phyloP scores from a whole-genome alignment of 2,888 invertebrate species.

The Hypsopygia costalis region DNA sequence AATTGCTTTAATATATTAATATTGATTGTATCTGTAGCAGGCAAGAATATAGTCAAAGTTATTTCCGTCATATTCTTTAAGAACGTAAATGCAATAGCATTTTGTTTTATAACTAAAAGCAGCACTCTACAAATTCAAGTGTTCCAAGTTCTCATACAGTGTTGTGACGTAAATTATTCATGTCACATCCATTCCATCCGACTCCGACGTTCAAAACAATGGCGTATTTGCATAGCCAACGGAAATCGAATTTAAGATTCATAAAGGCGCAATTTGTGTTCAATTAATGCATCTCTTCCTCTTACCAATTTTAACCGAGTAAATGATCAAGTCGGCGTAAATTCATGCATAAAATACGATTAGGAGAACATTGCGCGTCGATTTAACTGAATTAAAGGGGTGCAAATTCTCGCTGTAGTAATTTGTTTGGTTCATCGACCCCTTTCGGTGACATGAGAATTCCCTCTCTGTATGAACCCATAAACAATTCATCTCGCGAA shows the following conservation, averaged over 20 bases:
- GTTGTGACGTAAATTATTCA: slow-evolving; percentile 40
- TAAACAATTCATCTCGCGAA: slow-evolving; percentile 58
- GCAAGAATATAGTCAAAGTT: too few relatives aligned
- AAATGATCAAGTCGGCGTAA: slow-evolving; percentile 43
- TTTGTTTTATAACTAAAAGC: not conserved
- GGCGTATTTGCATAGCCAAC: slow-evolving; percentile 37
- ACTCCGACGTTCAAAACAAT: slow-evolving; percentile 37
- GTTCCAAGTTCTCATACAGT: slow-evolving; percentile 11
- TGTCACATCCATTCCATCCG: slow-evolving; percentile 25
- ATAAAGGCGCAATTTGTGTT: slow-evolving; percentile 43
- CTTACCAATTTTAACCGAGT: slow-evolving; percentile 39
- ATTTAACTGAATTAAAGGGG: slow-evolving; percentile 45
- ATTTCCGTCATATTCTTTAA: too few relatives aligned
- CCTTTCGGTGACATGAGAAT: slow-evolving; percentile 43
- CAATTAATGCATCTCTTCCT: slow-evolving; percentile 37
- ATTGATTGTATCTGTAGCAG: too few relatives aligned
- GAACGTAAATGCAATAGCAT: not conserved
- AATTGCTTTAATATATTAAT: too few relatives aligned
- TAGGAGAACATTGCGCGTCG: slow-evolving; percentile 44
- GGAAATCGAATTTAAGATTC: slow-evolving; percentile 39
- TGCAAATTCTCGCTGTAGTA: slow-evolving; percentile 42
- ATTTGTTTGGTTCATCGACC: slow-evolving; percentile 65
- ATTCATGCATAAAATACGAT: slow-evolving; percentile 57
- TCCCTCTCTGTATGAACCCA: slow-evolving; percentile 33
- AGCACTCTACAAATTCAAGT: not conserved